Evolutionary conservation across 1,140 invertebrate genomes (phyloP), one percentile per base, ranked within the genome.

Genomic region (Planococcus citri): DNA sequence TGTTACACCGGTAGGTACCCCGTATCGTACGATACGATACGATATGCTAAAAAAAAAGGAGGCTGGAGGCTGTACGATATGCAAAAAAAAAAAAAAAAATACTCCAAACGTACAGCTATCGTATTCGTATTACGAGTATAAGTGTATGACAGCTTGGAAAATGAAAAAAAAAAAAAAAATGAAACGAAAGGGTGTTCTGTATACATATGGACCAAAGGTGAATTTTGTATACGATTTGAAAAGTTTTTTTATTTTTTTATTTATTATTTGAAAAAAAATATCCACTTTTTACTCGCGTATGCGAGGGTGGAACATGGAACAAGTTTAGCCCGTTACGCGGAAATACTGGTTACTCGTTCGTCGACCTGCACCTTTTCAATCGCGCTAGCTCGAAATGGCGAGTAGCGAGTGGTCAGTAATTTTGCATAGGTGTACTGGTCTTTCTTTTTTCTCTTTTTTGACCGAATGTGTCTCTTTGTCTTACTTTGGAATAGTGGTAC

Each of bases 241-340:
- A 33, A 3, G 4, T 33, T 33, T 33, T 33, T 33, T 33, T 33
- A 6, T 33, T 33, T 51, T n/a, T n/a, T n/a, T n/a, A n/a, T n/a
- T n/a, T n/a, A n/a, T n/a, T n/a, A n/a, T n/a, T n/a, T n/a, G n/a
- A n/a, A n/a, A n/a, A n/a, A n/a, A n/a, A n/a, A n/a, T n/a, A n/a
- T n/a, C n/a, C n/a, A 51, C 17, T 51, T 51, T 51, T 17, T 51
- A 3, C 41, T 17, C 29, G 4, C 41, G 41, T 20, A 3, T 14
- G 41, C 41, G 41, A 51, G 41, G 41, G 41, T 51, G 41, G 41
- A 51, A 51, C 41, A 17, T 51, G 41, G 41, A 51, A 51, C 41
- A 17, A 51, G 41, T 51, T 51, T 20, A 17, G 41, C 41, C 2
- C 41, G 41, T 51, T 51, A 17, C 41, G 41, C 41, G 12, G n/a